Base-by-base conservation (phyloP, 37 sponge, comb jelly and placozoan genomes). In the Aplysina aerophoba region DNA sequence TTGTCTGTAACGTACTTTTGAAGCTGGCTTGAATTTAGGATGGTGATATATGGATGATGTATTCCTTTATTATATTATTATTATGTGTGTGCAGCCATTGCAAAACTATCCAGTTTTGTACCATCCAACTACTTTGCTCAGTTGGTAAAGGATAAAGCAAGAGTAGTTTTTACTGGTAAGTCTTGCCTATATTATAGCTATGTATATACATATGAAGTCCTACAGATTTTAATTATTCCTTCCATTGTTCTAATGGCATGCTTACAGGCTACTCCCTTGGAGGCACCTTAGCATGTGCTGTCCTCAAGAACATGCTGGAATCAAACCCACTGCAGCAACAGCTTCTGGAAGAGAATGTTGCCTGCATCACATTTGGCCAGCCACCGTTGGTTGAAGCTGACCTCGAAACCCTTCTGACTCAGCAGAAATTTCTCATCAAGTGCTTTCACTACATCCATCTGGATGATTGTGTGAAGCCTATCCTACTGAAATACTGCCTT, bases 361-460 rank as follows among this genome's bases (percentile, higher is more conserved):
- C 56, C 36, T 87, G 87, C 38, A 80, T 87, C 36, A 87, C 87
- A 0, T 87, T 87, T 87, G 87, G 87, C 0, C 81, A 87, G 72
- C 87, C 87, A 25, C 81, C 31, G 17, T 15, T 81, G 27, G 27
- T 25, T 37, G 58, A 79, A 14, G 30, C 34, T 15, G 36, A 22
- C 33, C 22, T 87, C 16, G 61, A 80, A 44, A 55, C n/a, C 16
- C 31, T 68, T 4, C 33, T 62, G 28, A 63, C 15, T 8, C 35
- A 73, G 60, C 69, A 44, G 17, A 72, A 71, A 58, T n/a, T 60
- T 16, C 37, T 87, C n/a, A 37, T 16, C 2, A 21, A 53, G 14
- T 58, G 63, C 35, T 33, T 81, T 40, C 87, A 87, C 50, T 25
- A 28, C 15, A 34, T 87, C 40, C 81, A 81, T 44, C 35, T 40